A percentile compares a stretch with the other conserved stretches of the same genome.
These are phyloP conservation scores for Macrocentrus cingulum DNA, from an alignment of 1,140 invertebrate genomes.

Conservation along the genomic window DNA sequence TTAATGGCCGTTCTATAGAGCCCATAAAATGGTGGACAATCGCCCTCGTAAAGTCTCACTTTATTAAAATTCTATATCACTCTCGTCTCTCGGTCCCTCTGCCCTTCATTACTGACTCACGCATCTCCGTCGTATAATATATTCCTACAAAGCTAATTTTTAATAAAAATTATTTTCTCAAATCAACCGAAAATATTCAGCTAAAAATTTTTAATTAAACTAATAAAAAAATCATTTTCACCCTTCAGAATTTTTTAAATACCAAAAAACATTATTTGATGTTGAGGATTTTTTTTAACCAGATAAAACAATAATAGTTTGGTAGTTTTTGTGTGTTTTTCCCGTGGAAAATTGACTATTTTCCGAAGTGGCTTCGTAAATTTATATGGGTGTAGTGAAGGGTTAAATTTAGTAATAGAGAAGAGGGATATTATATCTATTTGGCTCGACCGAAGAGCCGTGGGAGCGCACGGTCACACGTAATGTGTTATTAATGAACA, in stretches of 20 bases:
- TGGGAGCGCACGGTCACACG: slow-evolving; percentile 34
- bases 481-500: slow-evolving; percentile 71
- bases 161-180: no score
- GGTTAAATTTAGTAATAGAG: slow-evolving; percentile 11
- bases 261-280: neutral
- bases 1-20: slow-evolving; percentile 55
- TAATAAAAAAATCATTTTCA: no score
- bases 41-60: slow-evolving; percentile 57
- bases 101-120: slow-evolving; percentile 13
- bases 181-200: no score
- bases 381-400: neutral
- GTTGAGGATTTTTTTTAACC: neutral
- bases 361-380: no score
- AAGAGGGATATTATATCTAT: neutral
- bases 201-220: no score
- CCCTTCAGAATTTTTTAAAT: no score
- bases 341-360: no score
- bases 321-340: no score
- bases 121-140: slow-evolving; percentile 7
- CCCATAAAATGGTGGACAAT: slow-evolving; percentile 59
- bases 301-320: no score
- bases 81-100: slow-evolving; percentile 13
- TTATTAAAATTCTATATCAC: slow-evolving; percentile 61
- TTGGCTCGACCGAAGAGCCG: slow-evolving; percentile 17
- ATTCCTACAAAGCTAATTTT: no score